Evolutionary conservation across 2,888 invertebrate species (phyloP).

Genomic region (Dorcus parallelipipedus): DNA sequence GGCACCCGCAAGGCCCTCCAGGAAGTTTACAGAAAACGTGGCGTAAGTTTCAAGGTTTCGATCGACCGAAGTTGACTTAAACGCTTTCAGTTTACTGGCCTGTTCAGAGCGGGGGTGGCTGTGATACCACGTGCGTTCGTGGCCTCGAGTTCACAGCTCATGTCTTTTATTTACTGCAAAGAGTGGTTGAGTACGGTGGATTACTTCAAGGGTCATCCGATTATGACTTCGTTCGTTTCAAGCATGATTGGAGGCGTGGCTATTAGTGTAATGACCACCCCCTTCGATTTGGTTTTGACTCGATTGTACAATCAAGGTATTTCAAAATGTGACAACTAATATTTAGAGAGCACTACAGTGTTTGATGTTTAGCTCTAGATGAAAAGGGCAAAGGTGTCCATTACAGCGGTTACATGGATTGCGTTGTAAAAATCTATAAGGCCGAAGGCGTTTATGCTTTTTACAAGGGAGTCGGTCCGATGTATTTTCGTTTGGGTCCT

Average conservation of each 20-base stretch:
- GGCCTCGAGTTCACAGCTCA: conserved; percentile 80
- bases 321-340: conserved; percentile 18
- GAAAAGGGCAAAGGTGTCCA: conserved; percentile 57
- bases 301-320: conserved; percentile 85
- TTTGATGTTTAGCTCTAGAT: conserved; percentile 55
- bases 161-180: conserved; percentile 68
- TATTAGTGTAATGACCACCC: conserved; percentile 75
- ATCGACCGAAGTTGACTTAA: background rate
- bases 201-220: conserved; percentile 48
- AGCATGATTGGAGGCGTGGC: conserved; percentile 75
- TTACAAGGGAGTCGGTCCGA: conserved; percentile 88
- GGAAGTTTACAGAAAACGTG: conserved; percentile 54
- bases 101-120: conserved; percentile 75
- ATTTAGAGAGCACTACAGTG: background rate
- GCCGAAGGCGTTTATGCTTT: conserved; percentile 77
- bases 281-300: conserved; percentile 84
- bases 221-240: conserved; percentile 61
- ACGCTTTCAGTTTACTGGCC: conserved; percentile 52
- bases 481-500: conserved; percentile 84
- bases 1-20: conserved; percentile 54
- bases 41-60: conserved; percentile 40
- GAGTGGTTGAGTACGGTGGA: conserved; percentile 47
- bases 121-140: conserved; percentile 72
- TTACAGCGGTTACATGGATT: conserved; percentile 73
- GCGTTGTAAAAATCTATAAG: conserved; percentile 69